Evolutionary conservation across 1,140 invertebrate species (phyloP), one percentile per base, ranked within the genome.

Genomic region (Cotesia chilonis): DNA sequence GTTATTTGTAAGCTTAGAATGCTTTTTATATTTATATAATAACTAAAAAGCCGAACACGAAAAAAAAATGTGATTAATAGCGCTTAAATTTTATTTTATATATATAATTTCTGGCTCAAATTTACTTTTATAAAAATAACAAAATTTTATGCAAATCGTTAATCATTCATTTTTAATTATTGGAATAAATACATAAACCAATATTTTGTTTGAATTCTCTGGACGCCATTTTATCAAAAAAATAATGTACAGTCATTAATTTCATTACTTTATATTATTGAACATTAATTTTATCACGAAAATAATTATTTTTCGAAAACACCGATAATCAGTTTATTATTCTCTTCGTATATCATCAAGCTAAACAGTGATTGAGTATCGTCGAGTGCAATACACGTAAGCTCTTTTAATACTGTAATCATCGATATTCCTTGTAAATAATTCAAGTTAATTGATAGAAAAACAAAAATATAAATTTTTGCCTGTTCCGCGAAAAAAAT

Each of bases 171-270:
- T 41, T 17, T 68, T 68, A 67, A 37, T 72, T 64, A 55, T 38
- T 64, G 64, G 20, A 38, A 66, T 10, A 20, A 66, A n/a, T 66
- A 47, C 38, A 28, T 37, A 17, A 17, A 5, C n/a, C 2, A 17
- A 5, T 5, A 55, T 55, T 55, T 9, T 55, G 5, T 55, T 55
- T 55, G 5, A 37, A 41, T 66, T 65, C n/a, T 65, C 38, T 20
- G 35, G 66, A 54, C 66, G 20, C 63, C 63, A 65, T 65, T 17
- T 65, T 47, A 37, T 55, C 66, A 36, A 12, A 10, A 41, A 66
- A 63, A 28, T 28, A 28, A 69, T 86, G 82, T 86, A 86, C 74
- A 85, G 82, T 85, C 85, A 83, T 86, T 85, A 76, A 85, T 78
- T 84, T 84, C 83, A 78, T 80, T 81, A 81, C 80, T 83, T 83